Conservation (phyloP, 2,113 vertebrate genomes). For the Colinus virginianus region DNA sequence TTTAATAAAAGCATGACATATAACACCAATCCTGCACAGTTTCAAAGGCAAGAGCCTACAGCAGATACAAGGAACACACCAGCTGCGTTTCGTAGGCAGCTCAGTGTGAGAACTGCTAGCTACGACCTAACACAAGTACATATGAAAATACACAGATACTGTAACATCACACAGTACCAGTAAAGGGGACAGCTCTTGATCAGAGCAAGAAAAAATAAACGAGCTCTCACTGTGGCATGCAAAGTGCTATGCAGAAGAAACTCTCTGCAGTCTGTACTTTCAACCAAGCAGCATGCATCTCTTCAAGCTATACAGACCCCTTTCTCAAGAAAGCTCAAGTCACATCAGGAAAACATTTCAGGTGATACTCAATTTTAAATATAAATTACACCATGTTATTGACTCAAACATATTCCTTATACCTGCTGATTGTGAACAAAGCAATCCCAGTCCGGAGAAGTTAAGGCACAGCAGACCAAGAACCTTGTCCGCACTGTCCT, state of each 20-base stretch:
- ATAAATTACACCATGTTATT: neutral
- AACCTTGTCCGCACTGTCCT: neutral
- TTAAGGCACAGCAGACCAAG: neutral
- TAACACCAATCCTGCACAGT: neutral
- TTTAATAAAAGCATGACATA: neutral
- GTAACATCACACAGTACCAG: neutral
- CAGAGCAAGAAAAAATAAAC: neutral
- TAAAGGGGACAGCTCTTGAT: neutral
- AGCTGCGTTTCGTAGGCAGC: neutral
- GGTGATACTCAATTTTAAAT: neutral
- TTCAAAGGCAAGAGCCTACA: neutral
- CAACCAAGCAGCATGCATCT: rapidly evolving
- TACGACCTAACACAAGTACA: rapidly evolving
- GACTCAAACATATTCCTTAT: neutral
- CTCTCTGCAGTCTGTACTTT: rapidly evolving
- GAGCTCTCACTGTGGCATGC: neutral
- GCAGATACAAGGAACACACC: neutral
- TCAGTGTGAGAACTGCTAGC: neutral
- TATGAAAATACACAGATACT: neutral
- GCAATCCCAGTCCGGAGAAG: neutral
- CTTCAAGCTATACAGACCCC: neutral
- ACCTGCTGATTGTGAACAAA: neutral
- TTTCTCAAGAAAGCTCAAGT: neutral
- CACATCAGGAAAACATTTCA: neutral
- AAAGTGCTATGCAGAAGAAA: rapidly evolving